Percentiles rank a stretch among this genome's conserved stretches.
These are phyloP conservation scores for Patella caerulea DNA, from an alignment of 2,888 invertebrate genomes.

Conservation along the genomic window DNA sequence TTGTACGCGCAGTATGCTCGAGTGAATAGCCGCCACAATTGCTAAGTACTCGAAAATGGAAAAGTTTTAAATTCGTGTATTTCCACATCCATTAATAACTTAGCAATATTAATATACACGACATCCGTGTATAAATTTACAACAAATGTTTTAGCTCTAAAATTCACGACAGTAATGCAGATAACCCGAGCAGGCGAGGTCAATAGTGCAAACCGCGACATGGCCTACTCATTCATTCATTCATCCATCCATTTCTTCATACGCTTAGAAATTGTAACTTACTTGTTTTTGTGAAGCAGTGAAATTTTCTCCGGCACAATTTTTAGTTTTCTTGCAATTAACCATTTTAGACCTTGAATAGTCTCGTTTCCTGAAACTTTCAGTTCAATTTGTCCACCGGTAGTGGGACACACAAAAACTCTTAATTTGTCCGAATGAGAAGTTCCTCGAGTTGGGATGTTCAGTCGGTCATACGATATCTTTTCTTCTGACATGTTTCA, in stretches of 20 bases:
- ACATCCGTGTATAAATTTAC: no score
- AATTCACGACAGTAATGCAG: no score
- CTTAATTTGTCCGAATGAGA: constrained; percentile 2
- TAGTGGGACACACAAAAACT: constrained; percentile 7
- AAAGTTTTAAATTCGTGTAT: no score
- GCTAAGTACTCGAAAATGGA: no score
- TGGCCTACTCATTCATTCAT: not conserved
- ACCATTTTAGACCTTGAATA: constrained; percentile 2
- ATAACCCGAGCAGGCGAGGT: not conserved
- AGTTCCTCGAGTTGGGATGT: constrained; percentile 1
- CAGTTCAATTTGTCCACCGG: not conserved
- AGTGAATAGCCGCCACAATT: no score
- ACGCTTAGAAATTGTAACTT: not conserved
- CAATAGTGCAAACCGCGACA: constrained; percentile 11
- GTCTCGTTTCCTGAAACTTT: not conserved
- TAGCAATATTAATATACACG: no score
- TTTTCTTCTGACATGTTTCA: constrained; percentile 3
- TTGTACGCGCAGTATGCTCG: no score
- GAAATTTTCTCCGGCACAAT: constrained; percentile 1
- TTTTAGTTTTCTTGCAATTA: not conserved
- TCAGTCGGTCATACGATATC: not conserved
- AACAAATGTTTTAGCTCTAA: no score
- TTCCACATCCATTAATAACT: no score
- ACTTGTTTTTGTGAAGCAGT: not conserved
- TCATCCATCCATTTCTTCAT: no score